Base-by-base conservation (phyloP, 1,140 invertebrate species). In the Venustaconcha ellipsiformis region DNA sequence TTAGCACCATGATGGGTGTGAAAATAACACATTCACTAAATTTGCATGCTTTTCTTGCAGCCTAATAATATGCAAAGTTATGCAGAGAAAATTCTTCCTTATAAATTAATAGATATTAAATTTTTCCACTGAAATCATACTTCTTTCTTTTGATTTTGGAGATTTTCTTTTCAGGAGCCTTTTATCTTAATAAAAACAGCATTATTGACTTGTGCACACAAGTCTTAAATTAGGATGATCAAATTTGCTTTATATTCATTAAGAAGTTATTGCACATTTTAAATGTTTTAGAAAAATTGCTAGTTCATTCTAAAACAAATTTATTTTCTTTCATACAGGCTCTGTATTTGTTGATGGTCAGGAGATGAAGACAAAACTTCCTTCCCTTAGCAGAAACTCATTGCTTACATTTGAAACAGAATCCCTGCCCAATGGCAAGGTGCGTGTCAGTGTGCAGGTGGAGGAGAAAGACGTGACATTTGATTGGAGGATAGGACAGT, bases 331-430 rank as follows among this genome's bases (percentile, higher is more conserved):
- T 18, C 11, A 48, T 11, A 48, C 74, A 89, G 88, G 88, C 15
- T 80, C 62, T 59, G 84, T 89, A 26, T 88, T 76, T 79, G 85
- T 89, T 37, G 86, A 89, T 82, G 86, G 86, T 14, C 83, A 86
- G 66, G 88, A 87, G 70, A 89, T 87, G 84, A 84, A 85, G 65
- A 89, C 79, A 0, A 83, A 82, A 62, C 76, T 89, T 62, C 87
- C 88, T 59, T 72, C 81, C 30, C 81, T 88, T 68, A 80, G 77
- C n/a, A 85, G 84, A 74, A 84, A 84, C 8, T 86, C 86, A n/a
- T 71, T 75, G 18, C 63, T 88, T 14, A 85, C 82, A 57, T 80
- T 89, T 72, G 80, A 88, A 66, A 86, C 86, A 17, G 88, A 88
- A 71, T 64, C 72, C 3, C 74, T 88, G 48, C 73, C 82, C 0